phyloP scores from a whole-genome alignment of 2,113 vertebrate genomes.

The Chaetodon auriga region DNA sequence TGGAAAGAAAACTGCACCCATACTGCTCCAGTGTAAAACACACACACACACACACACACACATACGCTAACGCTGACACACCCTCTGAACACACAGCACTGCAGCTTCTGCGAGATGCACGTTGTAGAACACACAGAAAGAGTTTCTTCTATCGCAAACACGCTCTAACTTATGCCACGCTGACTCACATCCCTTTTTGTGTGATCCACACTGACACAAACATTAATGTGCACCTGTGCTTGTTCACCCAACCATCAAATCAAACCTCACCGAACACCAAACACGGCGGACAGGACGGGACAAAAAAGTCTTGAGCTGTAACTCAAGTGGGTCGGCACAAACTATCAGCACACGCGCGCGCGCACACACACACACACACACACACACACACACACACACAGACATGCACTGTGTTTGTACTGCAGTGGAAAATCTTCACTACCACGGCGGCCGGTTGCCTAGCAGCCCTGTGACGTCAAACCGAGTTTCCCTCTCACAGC shows the following conservation, averaged over 20 bases:
- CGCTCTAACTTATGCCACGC: not conserved
- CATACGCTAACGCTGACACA: slow-evolving; percentile 21
- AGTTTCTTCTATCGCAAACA: not conserved
- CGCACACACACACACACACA: slow-evolving; percentile 25
- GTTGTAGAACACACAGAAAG: not conserved
- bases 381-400: slow-evolving; percentile 21
- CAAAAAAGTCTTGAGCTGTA: slow-evolving; percentile 39
- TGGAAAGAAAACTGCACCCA: slow-evolving; percentile 18
- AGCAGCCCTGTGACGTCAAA: slow-evolving; percentile 87
- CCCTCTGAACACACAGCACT: slow-evolving; percentile 49
- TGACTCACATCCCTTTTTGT: slow-evolving; percentile 33
- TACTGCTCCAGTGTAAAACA: not conserved
- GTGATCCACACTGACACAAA: not conserved
- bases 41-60: slow-evolving; percentile 9
- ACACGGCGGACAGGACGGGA: not conserved
- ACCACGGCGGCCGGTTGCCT: slow-evolving; percentile 83
- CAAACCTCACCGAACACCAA: not conserved
- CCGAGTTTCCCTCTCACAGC: slow-evolving; percentile 86
- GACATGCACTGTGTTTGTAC: slow-evolving; percentile 58
- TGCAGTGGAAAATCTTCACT: slow-evolving; percentile 88
- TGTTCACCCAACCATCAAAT: not conserved
- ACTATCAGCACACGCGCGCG: slow-evolving; percentile 26
- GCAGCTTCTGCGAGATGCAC: not conserved
- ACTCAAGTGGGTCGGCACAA: slow-evolving; percentile 42
- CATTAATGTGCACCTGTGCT: not conserved